Conservation (phyloP, 37 sponge, comb jelly and placozoan species). For the Mnemiopsis leidyi region DNA sequence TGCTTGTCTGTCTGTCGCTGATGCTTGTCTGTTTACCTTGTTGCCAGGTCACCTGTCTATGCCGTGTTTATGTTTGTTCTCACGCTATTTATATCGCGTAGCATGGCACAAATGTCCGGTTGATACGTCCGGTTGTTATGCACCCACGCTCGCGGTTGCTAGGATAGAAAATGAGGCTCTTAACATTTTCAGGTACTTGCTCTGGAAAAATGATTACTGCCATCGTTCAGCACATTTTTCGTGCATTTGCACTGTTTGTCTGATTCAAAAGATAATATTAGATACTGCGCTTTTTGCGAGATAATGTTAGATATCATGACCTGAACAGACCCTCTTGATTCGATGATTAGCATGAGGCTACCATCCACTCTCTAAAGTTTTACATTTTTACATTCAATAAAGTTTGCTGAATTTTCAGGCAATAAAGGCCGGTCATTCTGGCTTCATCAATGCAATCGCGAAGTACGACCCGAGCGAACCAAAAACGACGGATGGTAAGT, state of each 20-base stretch:
- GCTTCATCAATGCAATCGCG: slow-evolving; percentile 21
- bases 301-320: too few relatives aligned
- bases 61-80: too few relatives aligned
- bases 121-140: neutral
- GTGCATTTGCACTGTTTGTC: too few relatives aligned
- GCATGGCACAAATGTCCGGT: neutral
- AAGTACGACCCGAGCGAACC: neutral
- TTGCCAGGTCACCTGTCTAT: neutral
- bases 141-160: neutral
- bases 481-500: neutral
- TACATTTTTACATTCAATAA: too few relatives aligned
- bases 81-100: neutral
- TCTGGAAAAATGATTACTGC: neutral
- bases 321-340: too few relatives aligned
- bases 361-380: too few relatives aligned
- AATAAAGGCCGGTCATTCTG: slow-evolving; percentile 1
- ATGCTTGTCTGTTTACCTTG: too few relatives aligned
- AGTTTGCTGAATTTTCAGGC: too few relatives aligned
- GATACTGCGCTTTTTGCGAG: too few relatives aligned
- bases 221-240: neutral
- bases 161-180: neutral
- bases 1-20: neutral
- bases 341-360: too few relatives aligned
- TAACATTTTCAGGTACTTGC: neutral
- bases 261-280: too few relatives aligned